Evolutionary conservation across 2,888 invertebrate species (phyloP).

Genomic region (Taphrorychus bicolor): DNA sequence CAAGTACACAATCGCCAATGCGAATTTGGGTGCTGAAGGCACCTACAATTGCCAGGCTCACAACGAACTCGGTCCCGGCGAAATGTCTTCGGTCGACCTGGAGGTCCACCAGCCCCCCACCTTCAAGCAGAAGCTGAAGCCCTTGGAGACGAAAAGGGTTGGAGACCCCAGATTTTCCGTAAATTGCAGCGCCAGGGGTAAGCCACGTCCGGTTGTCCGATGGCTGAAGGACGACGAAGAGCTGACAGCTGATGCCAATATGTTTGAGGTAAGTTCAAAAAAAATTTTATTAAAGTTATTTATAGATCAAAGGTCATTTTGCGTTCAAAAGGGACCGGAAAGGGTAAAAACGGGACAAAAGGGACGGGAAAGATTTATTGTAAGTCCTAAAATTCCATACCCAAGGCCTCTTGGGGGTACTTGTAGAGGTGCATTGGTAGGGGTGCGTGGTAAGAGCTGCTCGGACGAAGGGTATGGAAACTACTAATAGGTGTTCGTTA

Average conservation of each 20-base stretch:
- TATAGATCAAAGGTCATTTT: not conserved
- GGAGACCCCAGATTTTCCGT: slow-evolving; percentile 81
- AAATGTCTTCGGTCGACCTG: slow-evolving; percentile 81
- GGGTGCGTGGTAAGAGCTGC: too few relatives aligned
- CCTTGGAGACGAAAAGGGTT: slow-evolving; percentile 80
- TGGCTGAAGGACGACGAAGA: slow-evolving; percentile 89
- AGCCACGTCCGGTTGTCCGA: slow-evolving; percentile 81
- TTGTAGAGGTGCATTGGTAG: too few relatives aligned
- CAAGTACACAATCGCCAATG: slow-evolving; percentile 85
- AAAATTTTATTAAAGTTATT: not conserved
- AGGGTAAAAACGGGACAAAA: too few relatives aligned
- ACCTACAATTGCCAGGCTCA: slow-evolving; percentile 87
- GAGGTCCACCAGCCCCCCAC: slow-evolving; percentile 90
- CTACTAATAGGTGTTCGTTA: too few relatives aligned
- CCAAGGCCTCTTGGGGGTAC: too few relatives aligned
- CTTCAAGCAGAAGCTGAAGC: slow-evolving; percentile 81
- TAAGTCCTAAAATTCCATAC: not conserved
- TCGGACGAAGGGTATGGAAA: too few relatives aligned
- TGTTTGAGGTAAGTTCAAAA: slow-evolving; percentile 67
- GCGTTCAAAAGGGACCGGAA: not conserved
- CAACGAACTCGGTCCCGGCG: slow-evolving; percentile 84
- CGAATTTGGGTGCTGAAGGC: slow-evolving; percentile 86
- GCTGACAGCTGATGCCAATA: slow-evolving; percentile 76
- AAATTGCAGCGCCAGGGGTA: slow-evolving; percentile 86
- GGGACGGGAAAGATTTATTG: too few relatives aligned